phyloP scores from a whole-genome alignment of 2,888 invertebrate species.

The Caenorhabditis japonica region DNA sequence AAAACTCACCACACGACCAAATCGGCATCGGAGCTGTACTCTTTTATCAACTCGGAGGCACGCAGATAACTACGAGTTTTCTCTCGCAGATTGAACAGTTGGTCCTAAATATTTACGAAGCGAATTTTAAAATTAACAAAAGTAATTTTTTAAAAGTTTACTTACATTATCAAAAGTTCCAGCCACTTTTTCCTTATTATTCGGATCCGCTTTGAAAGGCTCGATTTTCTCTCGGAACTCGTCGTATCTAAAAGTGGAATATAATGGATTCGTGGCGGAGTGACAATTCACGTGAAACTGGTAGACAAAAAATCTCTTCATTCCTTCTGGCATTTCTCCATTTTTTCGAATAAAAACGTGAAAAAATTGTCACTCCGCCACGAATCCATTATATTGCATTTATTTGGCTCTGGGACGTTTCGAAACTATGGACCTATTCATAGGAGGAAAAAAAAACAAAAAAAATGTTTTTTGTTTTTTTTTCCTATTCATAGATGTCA shows the following conservation, averaged over 20 bases:
- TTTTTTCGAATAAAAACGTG: not conserved
- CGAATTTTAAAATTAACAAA: no score
- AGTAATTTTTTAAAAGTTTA: not conserved
- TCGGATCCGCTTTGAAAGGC: slow-evolving; percentile 25
- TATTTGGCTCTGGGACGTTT: no score
- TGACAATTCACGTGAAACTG: no score
- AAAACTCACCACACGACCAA: slow-evolving; percentile 43
- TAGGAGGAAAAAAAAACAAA: no score
- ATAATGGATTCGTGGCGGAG: no score
- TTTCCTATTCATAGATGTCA: no score
- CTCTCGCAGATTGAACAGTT: slow-evolving; percentile 48
- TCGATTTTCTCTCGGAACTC: slow-evolving; percentile 42
- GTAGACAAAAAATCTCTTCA: no score
- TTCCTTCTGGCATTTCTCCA: no score
- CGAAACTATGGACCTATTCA: no score
- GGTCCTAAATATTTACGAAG: slow-evolving; percentile 35
- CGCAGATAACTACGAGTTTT: slow-evolving; percentile 50
- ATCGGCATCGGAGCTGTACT: slow-evolving; percentile 44
- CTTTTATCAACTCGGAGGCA: slow-evolving; percentile 45
- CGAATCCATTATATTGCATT: no score
- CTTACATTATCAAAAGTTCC: slow-evolving; percentile 48
- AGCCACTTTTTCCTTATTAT: slow-evolving; percentile 4
- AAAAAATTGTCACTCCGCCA: no score
- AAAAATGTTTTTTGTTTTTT: no score
- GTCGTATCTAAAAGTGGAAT: slow-evolving; percentile 25